Evolutionary conservation across 2,888 invertebrate species (phyloP).

Genomic region (Adelphocoris suturalis): DNA sequence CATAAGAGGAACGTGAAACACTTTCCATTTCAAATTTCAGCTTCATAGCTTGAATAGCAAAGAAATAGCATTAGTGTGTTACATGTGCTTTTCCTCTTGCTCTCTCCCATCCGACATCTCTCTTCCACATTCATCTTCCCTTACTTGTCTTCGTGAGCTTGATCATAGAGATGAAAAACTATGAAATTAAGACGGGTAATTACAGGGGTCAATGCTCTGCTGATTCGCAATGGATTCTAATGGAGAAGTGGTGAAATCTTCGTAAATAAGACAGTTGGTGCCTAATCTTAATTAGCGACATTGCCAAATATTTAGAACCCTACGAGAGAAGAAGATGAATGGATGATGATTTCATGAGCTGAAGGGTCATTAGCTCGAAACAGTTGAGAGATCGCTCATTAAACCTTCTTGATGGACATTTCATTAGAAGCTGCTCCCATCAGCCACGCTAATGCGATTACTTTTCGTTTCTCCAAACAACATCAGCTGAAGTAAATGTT

Average conservation of each 20-base stretch:
- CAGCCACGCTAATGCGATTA: neutral
- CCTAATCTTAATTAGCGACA: neutral
- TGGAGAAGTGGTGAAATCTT: neutral
- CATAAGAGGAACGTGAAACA: too few relatives aligned
- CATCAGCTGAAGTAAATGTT: too few relatives aligned
- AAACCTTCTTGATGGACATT: neutral
- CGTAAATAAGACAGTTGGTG: neutral
- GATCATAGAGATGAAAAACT: too few relatives aligned
- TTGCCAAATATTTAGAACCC: neutral
- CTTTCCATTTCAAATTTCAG: too few relatives aligned
- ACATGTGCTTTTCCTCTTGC: too few relatives aligned
- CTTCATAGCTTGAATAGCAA: too few relatives aligned
- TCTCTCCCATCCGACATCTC: too few relatives aligned
- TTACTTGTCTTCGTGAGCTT: too few relatives aligned
- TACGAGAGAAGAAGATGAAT: neutral
- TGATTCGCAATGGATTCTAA: neutral
- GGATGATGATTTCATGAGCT: neutral
- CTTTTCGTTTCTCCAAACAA: neutral
- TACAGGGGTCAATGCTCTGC: neutral
- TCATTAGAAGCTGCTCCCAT: conserved; percentile 8
- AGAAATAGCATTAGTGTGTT: too few relatives aligned
- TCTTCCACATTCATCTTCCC: too few relatives aligned
- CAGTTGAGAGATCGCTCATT: neutral
- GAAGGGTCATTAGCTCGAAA: conserved; percentile 7
- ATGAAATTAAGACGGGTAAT: too few relatives aligned